These are phyloP conservation scores for Meiosimyza platycephala DNA, from an alignment of 2,888 invertebrate genomes.

Conservation along the genomic window DNA sequence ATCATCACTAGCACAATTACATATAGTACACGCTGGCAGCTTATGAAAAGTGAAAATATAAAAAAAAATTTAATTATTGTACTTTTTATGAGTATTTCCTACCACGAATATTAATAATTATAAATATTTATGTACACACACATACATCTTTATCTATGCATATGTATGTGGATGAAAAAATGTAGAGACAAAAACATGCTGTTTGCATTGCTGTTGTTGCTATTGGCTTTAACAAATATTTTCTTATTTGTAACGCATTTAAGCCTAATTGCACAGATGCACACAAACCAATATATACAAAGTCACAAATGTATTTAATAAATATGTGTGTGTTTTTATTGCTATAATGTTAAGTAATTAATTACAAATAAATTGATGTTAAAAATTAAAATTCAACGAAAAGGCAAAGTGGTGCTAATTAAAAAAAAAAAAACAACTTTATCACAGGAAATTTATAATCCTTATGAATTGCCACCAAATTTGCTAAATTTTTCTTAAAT, in stretches of 20 bases:
- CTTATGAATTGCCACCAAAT: no score
- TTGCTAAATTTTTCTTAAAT: no score
- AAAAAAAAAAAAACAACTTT: no score
- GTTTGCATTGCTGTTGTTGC: not conserved
- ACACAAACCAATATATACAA: not conserved
- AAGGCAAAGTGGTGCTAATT: no score
- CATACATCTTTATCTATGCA: not conserved
- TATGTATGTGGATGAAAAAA: not conserved
- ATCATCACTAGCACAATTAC: not conserved
- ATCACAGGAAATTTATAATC: no score
- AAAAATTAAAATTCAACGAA: no score
- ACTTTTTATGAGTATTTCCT: not conserved
- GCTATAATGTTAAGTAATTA: no score
- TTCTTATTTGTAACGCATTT: constrained; percentile 8
- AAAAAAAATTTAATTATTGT: not conserved
- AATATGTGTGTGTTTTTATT: no score
- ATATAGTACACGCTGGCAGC: constrained; percentile 1
- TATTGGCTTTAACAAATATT: not conserved
- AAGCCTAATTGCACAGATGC: not conserved
- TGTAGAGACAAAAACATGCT: no score
- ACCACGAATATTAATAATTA: constrained; percentile 3
- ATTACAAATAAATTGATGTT: no score
- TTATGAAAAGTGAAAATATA: constrained; percentile 1
- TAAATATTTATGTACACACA: constrained; percentile 9
- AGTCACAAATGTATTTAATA: no score